Base-by-base conservation (phyloP, 2,113 vertebrate species). In the Corydoras maculifer region DNA sequence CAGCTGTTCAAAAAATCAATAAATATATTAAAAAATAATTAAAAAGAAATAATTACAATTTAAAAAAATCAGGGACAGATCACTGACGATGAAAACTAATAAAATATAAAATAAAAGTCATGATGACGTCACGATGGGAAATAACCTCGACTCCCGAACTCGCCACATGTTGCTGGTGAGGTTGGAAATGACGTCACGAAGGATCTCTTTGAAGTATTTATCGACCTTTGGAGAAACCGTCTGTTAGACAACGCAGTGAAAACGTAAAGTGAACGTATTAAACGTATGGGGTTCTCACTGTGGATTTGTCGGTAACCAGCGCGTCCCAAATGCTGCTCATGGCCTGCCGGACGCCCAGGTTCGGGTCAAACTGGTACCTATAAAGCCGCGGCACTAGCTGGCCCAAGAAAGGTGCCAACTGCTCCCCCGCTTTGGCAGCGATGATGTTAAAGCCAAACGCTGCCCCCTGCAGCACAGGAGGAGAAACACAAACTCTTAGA, bases 251-350 rank as follows among this genome's bases (percentile, higher is more conserved):
- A 25, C 18, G 18, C 18, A 25, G 18, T 25, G 18, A 25, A 25
- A 25, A 25, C 18, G 18, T 25, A 1, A 25, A 25, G 18, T 43
- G 7, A 43, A 43, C 35, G 4, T 43, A 43, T 43, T 43, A 25
- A 25, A 9, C 10, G 48, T 31, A 10, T 58, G 9, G 7, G 43
- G 31, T 13, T 13, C 92, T 84, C 87, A 93, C 97, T 80, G 83
- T 82, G 0, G 90, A 91, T 79, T 99, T 99, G 82, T 99, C 96
- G 0, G 92, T 94, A 77, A 99, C 96, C 55, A 99, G 68, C 0
- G 97, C 95, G 49, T 96, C 94, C 97, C 97, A 99, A 85, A 99
- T 99, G 86, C 95, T 97, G 63, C 93, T 98, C 96, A 99, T 99
- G 62, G 97, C 95, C 81, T 96, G 94, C 25, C 96, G 92, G 78